These are phyloP conservation scores for Amphimallon solstitiale DNA, from an alignment of 2,888 invertebrate species.

Conservation along the genomic window DNA sequence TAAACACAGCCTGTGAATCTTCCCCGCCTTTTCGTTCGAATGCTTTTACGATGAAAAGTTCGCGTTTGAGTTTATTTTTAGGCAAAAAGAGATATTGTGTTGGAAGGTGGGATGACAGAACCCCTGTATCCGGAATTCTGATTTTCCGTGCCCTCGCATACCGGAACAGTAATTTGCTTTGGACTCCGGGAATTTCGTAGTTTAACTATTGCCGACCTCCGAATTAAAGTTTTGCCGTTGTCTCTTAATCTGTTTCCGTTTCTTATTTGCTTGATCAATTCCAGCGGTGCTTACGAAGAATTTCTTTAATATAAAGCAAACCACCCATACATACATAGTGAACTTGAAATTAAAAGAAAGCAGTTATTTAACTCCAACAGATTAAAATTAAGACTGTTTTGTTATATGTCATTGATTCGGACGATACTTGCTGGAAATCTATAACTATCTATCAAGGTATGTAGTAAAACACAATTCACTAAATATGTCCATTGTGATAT, in stretches of 20 bases:
- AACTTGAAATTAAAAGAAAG: too few relatives aligned
- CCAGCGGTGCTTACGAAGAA: neutral
- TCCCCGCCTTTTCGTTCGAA: neutral
- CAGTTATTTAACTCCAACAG: too few relatives aligned
- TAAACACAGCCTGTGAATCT: slow-evolving; percentile 21
- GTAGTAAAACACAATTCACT: too few relatives aligned
- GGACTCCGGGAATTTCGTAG: slow-evolving; percentile 28
- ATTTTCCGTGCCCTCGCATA: slow-evolving; percentile 29
- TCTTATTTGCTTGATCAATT: slow-evolving; percentile 13
- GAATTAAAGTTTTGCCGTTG: slow-evolving; percentile 22
- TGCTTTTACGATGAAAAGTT: slow-evolving; percentile 27
- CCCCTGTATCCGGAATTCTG: slow-evolving; percentile 27
- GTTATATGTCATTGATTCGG: too few relatives aligned
- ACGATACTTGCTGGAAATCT: too few relatives aligned
- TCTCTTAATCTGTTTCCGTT: slow-evolving; percentile 17
- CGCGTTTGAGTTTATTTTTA: slow-evolving; percentile 31
- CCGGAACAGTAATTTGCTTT: slow-evolving; percentile 33
- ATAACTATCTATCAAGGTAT: too few relatives aligned
- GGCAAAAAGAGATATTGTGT: slow-evolving; percentile 30
- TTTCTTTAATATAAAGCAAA: too few relatives aligned
- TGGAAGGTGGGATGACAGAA: slow-evolving; percentile 22
- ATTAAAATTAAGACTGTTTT: too few relatives aligned
- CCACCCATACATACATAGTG: too few relatives aligned
- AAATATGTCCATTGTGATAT: too few relatives aligned
- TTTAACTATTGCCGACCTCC: slow-evolving; percentile 29